phyloP scores from a whole-genome alignment of 2,888 invertebrate genomes.

The Spilosoma lubricipeda region DNA sequence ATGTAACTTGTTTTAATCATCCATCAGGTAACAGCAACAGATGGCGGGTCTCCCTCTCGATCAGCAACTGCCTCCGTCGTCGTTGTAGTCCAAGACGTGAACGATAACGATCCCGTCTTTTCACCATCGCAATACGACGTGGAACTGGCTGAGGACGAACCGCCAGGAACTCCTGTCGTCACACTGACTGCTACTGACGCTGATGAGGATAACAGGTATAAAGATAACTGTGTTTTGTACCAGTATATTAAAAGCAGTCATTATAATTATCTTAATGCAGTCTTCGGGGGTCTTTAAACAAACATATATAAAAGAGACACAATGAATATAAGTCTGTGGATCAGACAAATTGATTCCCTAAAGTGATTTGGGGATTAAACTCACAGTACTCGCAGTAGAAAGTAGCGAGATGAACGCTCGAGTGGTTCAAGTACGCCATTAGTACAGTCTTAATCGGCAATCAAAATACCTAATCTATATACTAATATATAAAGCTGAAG shows the following conservation, averaged over 20 bases:
- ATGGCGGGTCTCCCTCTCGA: constrained; percentile 94
- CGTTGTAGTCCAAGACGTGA: constrained; percentile 96
- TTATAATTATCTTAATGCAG: too few relatives aligned
- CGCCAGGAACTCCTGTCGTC: constrained; percentile 95
- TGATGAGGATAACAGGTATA: constrained; percentile 92
- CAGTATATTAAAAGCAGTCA: neutral
- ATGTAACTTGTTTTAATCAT: too few relatives aligned
- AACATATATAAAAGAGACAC: too few relatives aligned
- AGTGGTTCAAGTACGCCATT: too few relatives aligned
- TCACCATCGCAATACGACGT: constrained; percentile 97
- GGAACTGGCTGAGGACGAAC: constrained; percentile 94
- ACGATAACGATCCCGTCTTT: constrained; percentile 98
- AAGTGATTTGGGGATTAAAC: too few relatives aligned
- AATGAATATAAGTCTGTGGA: too few relatives aligned
- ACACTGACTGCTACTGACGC: constrained; percentile 96
- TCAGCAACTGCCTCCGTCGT: constrained; percentile 95
- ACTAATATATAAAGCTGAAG: too few relatives aligned
- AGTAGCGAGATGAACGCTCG: too few relatives aligned
- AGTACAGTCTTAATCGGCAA: too few relatives aligned
- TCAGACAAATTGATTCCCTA: too few relatives aligned
- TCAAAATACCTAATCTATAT: too few relatives aligned
- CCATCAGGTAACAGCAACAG: constrained; percentile 92
- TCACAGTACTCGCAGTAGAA: neutral
- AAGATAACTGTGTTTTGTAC: neutral
- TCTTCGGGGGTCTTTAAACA: too few relatives aligned